These are phyloP conservation scores for Polyergus mexicanus DNA, from an alignment of 1,140 invertebrate species.

Conservation along the genomic window DNA sequence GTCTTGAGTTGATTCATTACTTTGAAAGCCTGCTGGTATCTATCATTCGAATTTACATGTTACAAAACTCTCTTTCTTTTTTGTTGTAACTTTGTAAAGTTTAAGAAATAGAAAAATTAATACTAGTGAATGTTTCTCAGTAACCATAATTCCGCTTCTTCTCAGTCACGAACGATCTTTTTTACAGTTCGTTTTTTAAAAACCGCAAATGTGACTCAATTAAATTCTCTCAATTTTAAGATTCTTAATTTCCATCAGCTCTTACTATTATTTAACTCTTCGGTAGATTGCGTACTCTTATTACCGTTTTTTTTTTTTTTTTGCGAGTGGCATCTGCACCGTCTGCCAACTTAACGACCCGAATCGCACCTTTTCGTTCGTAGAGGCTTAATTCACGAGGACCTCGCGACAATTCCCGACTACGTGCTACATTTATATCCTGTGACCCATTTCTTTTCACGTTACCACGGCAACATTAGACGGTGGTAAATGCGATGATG, in stretches of 20 bases:
- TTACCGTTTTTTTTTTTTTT: conserved; percentile 22
- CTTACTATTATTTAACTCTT: conserved; percentile 49
- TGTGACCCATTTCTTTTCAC: conserved; percentile 65
- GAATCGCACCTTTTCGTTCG: conserved; percentile 27
- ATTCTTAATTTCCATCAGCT: conserved; percentile 2
- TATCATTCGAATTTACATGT: conserved; percentile 40
- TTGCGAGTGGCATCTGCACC: background rate
- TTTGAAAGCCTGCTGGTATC: conserved; percentile 22
- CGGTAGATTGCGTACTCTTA: background rate
- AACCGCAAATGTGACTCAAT: background rate
- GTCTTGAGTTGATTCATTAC: conserved; percentile 37
- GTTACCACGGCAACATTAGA: conserved; percentile 48
- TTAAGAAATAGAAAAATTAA: background rate
- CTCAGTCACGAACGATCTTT: background rate
- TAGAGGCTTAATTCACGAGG: conserved; percentile 61
- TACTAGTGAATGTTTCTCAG: conserved; percentile 3
- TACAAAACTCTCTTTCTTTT: background rate
- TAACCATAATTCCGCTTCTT: conserved; percentile 16
- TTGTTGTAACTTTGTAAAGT: background rate
- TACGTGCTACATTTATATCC: conserved; percentile 59
- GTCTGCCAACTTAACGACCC: conserved; percentile 35
- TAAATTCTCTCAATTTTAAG: conserved; percentile 18
- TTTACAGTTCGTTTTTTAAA: background rate
- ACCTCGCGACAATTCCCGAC: conserved; percentile 63
- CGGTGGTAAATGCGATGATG: conserved; percentile 1